Evolutionary conservation across 2,888 invertebrate species (phyloP), one percentile per base, ranked within the genome.

Genomic region (Cryptus viduatorius): DNA sequence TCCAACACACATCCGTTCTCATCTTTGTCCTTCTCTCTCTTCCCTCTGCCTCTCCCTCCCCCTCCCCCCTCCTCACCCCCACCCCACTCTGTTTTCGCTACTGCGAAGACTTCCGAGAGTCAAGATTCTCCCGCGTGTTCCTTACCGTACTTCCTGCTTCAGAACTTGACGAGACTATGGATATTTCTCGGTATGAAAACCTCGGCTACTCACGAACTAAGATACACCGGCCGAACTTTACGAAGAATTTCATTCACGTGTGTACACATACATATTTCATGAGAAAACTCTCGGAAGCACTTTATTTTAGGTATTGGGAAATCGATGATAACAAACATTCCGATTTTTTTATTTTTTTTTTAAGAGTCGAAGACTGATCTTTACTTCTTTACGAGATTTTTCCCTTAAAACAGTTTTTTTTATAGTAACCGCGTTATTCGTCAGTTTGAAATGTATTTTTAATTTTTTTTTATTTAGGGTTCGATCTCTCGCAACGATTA

Each of bases 31-130:
- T 37, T 37, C 37, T 1, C 37, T 50, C 50, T 24, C 71, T 68
- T 65, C 48, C 44, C 37, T 50, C 50, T 14, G n/a, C 37, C 37
- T 44, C 50, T 59, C 61, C 2, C 37, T 4, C 5, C 37, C n/a
- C n/a, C n/a, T n/a, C n/a, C n/a, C n/a, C n/a, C n/a, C n/a, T n/a
- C n/a, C n/a, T n/a, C n/a, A n/a, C n/a, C n/a, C n/a, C n/a, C n/a
- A n/a, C n/a, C n/a, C 5, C 37, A 24, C 37, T 37, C 8, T 8
- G 37, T 8, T 37, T 75, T 37, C 68, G 68, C 44, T 61, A 61
- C 61, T 29, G 31, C 14, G 68, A 82, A 82, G 81, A 85, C 85
- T 85, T 69, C 71, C 64, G 76, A 76, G 75, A 83, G 78, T 84
- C 83, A 68, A 80, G 81, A 79, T 16, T 68, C 72, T 73, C 48